These are phyloP conservation scores for Brassicogethes aeneus DNA, from an alignment of 2,888 invertebrate species.

Conservation along the genomic window DNA sequence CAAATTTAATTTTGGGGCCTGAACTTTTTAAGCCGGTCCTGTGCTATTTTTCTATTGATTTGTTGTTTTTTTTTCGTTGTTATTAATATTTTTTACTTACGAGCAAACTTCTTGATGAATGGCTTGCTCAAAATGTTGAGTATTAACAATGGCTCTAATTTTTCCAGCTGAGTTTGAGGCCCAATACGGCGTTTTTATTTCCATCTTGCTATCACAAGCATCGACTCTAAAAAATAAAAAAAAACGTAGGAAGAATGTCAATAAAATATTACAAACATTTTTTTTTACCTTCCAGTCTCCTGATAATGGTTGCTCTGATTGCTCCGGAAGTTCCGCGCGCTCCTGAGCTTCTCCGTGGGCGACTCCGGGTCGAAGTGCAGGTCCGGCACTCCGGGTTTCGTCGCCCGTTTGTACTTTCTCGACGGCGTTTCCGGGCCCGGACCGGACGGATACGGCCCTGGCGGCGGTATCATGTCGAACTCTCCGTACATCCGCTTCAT, in stretches of 20 bases:
- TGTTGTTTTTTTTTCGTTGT: background rate
- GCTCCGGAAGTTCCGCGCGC: constrained; percentile 43
- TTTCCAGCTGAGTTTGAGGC: constrained; percentile 88
- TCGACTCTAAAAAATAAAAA: constrained; percentile 51
- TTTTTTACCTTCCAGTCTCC: constrained; percentile 46
- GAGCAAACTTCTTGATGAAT: constrained; percentile 93
- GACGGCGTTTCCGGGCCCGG: constrained; percentile 4
- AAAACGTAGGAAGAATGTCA: background rate
- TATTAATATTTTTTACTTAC: constrained; percentile 47
- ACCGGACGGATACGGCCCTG: constrained; percentile 44
- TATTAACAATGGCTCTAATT: constrained; percentile 85
- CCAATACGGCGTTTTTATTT: constrained; percentile 92
- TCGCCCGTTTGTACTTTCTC: constrained; percentile 28
- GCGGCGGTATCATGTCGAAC: constrained; percentile 52
- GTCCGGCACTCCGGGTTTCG: constrained; percentile 49
- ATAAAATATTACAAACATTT: background rate
- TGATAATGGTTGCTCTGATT: constrained; percentile 44
- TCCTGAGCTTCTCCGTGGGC: constrained; percentile 41
- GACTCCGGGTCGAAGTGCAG: constrained; percentile 42
- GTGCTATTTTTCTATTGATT: too few species aligned
- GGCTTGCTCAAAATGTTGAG: constrained; percentile 90
- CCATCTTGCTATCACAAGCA: constrained; percentile 84
- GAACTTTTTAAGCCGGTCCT: too few species aligned
- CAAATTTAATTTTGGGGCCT: too few species aligned
- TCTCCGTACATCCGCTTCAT: constrained; percentile 93